These are phyloP conservation scores for Aplidium turbinatum DNA, from an alignment of 23 tunicate genomes.

Conservation along the genomic window DNA sequence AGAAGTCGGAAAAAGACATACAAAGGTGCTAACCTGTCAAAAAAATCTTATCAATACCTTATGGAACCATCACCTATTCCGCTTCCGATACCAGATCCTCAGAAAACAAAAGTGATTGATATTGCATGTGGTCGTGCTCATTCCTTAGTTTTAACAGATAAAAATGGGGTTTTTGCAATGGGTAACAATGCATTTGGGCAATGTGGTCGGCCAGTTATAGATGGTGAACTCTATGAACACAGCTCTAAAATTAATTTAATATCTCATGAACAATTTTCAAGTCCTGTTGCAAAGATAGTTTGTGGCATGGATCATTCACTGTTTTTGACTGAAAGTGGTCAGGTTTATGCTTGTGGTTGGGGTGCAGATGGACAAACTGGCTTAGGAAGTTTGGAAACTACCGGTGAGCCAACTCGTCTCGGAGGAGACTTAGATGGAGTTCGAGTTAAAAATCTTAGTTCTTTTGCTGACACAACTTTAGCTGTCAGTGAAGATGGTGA, in stretches of 20 bases:
- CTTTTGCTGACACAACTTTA: constrained; percentile 76
- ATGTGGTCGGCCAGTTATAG: constrained; percentile 77
- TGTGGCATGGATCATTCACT: constrained; percentile 96
- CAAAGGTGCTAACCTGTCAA: background rate
- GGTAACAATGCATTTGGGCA: constrained; percentile 92
- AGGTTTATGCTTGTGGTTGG: constrained; percentile 91
- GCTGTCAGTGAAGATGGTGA: constrained; percentile 67
- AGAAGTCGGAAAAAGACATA: background rate
- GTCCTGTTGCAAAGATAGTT: constrained; percentile 52
- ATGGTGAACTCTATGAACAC: constrained; percentile 77
- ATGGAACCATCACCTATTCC: constrained; percentile 73
- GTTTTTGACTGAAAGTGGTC: constrained; percentile 66
- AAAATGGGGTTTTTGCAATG: constrained; percentile 67
- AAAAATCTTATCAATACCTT: constrained; percentile 37
- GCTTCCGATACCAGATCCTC: constrained; percentile 48
- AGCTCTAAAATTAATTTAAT: constrained; percentile 61
- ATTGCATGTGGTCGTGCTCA: constrained; percentile 91
- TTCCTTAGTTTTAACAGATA: constrained; percentile 70
- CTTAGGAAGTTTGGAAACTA: constrained; percentile 35
- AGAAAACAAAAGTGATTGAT: constrained; percentile 56
- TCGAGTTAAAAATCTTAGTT: constrained; percentile 32
- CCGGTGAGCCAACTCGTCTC: constrained; percentile 40
- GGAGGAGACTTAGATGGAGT: constrained; percentile 77
- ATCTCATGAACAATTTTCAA: constrained; percentile 48
- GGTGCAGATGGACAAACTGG: constrained; percentile 97